Evolutionary conservation across 2,797 vertebrate species (phyloP).

Genomic region (Sebastes baramenuke): DNA sequence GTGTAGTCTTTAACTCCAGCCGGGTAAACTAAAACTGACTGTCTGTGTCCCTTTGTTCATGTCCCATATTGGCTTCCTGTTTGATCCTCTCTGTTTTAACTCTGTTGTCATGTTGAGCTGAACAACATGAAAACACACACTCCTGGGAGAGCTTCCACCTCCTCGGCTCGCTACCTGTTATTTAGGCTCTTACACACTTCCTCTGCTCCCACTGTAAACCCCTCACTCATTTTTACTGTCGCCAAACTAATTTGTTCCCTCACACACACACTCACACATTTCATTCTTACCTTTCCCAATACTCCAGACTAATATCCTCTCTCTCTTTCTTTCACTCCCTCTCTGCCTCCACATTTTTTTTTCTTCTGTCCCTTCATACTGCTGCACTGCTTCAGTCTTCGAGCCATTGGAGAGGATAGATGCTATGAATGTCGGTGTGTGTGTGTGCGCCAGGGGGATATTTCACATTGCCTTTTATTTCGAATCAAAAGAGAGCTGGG

Average conservation of each 20-base stretch:
- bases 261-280: not conserved
- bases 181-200: not conserved
- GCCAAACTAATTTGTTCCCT: slow-evolving; percentile 25
- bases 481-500: slow-evolving; percentile 52
- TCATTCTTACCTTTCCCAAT: slow-evolving; percentile 44
- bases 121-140: slow-evolving; percentile 59
- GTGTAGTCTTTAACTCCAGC: slow-evolving; percentile 7
- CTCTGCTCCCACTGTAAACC: not conserved
- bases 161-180: slow-evolving; percentile 27
- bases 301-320: slow-evolving; percentile 24
- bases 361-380: not conserved
- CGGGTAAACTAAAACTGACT: slow-evolving; percentile 36
- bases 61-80: slow-evolving; percentile 38
- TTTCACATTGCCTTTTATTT: slow-evolving; percentile 66
- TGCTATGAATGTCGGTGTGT: slow-evolving; percentile 27
- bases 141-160: slow-evolving; percentile 38
- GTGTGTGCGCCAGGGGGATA: slow-evolving; percentile 40
- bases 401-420: slow-evolving; percentile 21
- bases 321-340: not conserved
- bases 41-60: slow-evolving; percentile 32
- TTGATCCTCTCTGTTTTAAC: slow-evolving; percentile 54
- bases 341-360: not conserved
- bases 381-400: slow-evolving; percentile 10
- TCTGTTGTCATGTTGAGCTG: slow-evolving; percentile 55
- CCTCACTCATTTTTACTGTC: slow-evolving; percentile 10